These are phyloP conservation scores for Fragum sueziense DNA, from an alignment of 2,888 invertebrate species.

Conservation along the genomic window DNA sequence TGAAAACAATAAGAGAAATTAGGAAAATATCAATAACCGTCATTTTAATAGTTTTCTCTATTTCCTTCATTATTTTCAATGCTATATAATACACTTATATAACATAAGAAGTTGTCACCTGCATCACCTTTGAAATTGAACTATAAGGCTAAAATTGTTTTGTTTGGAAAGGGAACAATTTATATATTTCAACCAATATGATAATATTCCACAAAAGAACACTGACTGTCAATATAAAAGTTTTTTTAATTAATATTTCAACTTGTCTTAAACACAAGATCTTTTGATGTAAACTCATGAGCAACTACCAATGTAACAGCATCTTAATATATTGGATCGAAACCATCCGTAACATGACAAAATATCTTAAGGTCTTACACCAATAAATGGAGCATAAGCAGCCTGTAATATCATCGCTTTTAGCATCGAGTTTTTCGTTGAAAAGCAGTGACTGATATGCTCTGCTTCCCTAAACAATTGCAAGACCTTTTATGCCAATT, in stretches of 20 bases:
- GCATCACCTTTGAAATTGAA: too few relatives aligned
- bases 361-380: background rate
- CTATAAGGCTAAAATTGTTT: too few relatives aligned
- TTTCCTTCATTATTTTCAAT: too few relatives aligned
- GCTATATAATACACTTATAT: too few relatives aligned
- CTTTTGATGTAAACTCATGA: slow-evolving; percentile 32
- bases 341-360: background rate
- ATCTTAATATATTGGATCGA: background rate
- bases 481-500: background rate
- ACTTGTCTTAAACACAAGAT: slow-evolving; percentile 60
- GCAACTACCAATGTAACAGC: slow-evolving; percentile 14
- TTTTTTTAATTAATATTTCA: slow-evolving; percentile 58
- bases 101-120: too few relatives aligned
- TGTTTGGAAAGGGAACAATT: too few relatives aligned
- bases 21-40: too few relatives aligned
- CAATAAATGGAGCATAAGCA: background rate
- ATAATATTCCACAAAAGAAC: slow-evolving; percentile 9
- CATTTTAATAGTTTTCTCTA: too few relatives aligned
- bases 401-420: background rate
- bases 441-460: background rate
- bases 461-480: background rate
- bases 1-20: too few relatives aligned
- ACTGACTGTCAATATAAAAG: slow-evolving; percentile 56
- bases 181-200: background rate
- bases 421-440: background rate